Conservation (phyloP, 2,888 invertebrate genomes). For the Drosophila sordidula region DNA sequence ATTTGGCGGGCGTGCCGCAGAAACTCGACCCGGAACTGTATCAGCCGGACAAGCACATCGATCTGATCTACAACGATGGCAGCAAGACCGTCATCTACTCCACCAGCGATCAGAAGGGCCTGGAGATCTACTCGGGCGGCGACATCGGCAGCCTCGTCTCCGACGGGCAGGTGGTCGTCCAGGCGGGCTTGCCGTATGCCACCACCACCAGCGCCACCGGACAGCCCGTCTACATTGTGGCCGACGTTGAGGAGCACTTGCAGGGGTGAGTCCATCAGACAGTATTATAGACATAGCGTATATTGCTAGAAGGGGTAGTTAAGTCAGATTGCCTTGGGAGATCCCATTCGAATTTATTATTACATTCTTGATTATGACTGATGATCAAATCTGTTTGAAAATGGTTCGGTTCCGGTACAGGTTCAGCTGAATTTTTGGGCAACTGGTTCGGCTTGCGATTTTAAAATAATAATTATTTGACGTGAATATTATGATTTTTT, state of each 20-base stretch:
- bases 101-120: slow-evolving; percentile 91
- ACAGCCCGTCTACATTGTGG: slow-evolving; percentile 85
- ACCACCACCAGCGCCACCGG: slow-evolving; percentile 82
- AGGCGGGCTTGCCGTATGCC: slow-evolving; percentile 84
- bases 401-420: too few species aligned
- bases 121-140: slow-evolving; percentile 88
- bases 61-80: slow-evolving; percentile 93
- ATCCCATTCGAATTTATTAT: too few species aligned
- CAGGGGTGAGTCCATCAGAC: slow-evolving; percentile 81
- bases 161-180: slow-evolving; percentile 85
- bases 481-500: too few species aligned
- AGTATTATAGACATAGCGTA: too few species aligned
- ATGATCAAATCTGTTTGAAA: too few species aligned
- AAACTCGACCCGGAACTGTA: slow-evolving; percentile 85
- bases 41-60: slow-evolving; percentile 87
- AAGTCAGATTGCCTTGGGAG: too few species aligned
- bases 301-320: too few species aligned
- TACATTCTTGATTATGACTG: too few species aligned
- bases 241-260: slow-evolving; percentile 84
- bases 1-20: slow-evolving; percentile 82
- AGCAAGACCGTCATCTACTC: slow-evolving; percentile 94
- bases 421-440: too few species aligned
- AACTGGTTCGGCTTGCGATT: too few species aligned
- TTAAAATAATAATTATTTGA: too few species aligned
- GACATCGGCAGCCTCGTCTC: slow-evolving; percentile 84